Evolutionary conservation across 2,888 invertebrate species (phyloP), one percentile per base, ranked within the genome.

Genomic region (Leuctra nigra): DNA sequence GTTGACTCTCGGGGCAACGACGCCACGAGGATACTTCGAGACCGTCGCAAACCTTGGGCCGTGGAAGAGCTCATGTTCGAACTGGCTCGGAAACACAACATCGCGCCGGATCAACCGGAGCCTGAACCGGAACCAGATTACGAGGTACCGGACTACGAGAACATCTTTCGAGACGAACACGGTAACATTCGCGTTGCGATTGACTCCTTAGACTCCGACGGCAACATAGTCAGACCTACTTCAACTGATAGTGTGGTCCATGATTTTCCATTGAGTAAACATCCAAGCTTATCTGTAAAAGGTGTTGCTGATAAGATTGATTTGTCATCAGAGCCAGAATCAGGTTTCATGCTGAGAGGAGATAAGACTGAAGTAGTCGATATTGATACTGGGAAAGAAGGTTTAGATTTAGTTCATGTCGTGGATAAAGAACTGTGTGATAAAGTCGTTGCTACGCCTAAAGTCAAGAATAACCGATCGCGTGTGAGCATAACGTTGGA

Each of bases 1-100:
- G 24, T 16, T 23, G 54, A 38, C 55, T 57, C 48, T 56, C 36
- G 25, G 6, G 23, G 7, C 20, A 35, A 41, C 14, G 47, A 44
- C 18, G 23, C 41, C 4, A 41, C 62, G 16, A 60, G 62, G 38
- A 64, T 66, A 25, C 61, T 69, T 25, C 63, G 65, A 29, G 70
- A 70, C 52, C 66, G 68, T 47, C 61, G 70, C 22, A 67, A 68
- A 59, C 67, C 68, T 39, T 70, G 70, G 70, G 70, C 68, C 11
- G 68, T 69, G 7, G 69, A 69, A 54, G 67, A 68, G 25, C 61
- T 70, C 4, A 67, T 70, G 65, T 63, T 67, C 6, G 69, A 70
- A 57, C 59, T 70, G 36, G 61, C 66, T 35, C 64, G 67, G 35
- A 64, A n/a, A 7, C 24, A 16, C 14, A 33, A 55, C 33, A n/a